phyloP scores from a whole-genome alignment of 53 echinoderm and acorn worm species.

The Crossaster papposus region DNA sequence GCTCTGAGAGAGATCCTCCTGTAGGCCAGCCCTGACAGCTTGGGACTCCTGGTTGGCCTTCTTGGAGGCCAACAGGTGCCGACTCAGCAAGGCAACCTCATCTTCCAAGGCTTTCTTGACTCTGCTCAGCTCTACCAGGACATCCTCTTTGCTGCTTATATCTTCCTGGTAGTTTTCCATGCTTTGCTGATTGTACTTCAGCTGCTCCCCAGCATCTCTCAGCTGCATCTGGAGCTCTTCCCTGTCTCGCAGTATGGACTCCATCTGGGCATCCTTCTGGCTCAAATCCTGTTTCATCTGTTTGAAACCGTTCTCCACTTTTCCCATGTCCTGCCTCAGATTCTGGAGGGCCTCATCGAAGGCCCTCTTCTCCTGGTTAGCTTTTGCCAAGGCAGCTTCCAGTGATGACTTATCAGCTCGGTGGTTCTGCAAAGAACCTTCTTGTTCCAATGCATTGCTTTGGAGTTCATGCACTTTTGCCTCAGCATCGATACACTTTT shows the following conservation, averaged over 20 bases:
- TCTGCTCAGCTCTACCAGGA: constrained; percentile 68
- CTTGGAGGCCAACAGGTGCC: constrained; percentile 57
- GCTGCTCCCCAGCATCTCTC: constrained; percentile 66
- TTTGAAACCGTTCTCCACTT: constrained; percentile 89
- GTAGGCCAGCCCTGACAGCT: constrained; percentile 59
- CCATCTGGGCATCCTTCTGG: constrained; percentile 69
- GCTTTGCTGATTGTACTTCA: constrained; percentile 77
- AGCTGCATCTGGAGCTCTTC: constrained; percentile 68
- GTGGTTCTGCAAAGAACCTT: constrained; percentile 75
- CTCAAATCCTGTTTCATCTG: constrained; percentile 91
- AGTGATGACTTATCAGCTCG: constrained; percentile 83
- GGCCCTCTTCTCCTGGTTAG: constrained; percentile 87
- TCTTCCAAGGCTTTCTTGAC: constrained; percentile 66
- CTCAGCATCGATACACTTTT: constrained; percentile 83
- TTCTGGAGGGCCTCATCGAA: constrained; percentile 85
- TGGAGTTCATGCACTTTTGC: constrained; percentile 71
- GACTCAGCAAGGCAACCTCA: constrained; percentile 65
- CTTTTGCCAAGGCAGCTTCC: constrained; percentile 86
- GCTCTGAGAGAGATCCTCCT: constrained; percentile 67
- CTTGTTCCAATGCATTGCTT: constrained; percentile 69
- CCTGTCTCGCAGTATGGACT: constrained; percentile 63
- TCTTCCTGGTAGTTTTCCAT: constrained; percentile 71
- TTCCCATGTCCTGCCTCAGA: constrained; percentile 80
- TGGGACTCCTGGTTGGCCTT: constrained; percentile 38
- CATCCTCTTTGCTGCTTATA: constrained; percentile 72